Conservation (phyloP, 1,140 invertebrate genomes). For the Chionoecetes opilio region DNA sequence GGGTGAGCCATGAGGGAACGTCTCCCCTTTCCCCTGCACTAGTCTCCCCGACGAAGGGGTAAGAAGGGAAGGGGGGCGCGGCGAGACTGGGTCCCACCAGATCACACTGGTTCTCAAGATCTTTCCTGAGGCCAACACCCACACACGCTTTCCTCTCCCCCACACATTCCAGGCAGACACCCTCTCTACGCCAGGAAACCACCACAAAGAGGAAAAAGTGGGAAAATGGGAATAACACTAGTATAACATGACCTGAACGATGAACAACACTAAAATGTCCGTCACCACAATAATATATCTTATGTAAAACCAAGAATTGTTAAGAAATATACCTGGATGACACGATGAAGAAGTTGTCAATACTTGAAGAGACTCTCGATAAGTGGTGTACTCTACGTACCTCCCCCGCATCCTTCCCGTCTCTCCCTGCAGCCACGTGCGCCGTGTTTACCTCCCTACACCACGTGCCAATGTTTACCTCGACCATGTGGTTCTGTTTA, state of each 20-base stretch:
- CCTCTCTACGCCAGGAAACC: too few species aligned
- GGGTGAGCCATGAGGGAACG: too few species aligned
- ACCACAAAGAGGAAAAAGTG: too few species aligned
- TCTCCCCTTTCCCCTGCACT: too few species aligned
- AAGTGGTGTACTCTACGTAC: background rate
- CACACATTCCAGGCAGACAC: too few species aligned
- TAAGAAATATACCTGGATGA: background rate
- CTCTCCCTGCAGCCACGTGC: background rate
- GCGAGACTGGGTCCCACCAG: background rate
- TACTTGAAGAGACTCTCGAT: background rate
- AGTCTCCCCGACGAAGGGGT: too few species aligned
- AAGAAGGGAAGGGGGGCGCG: background rate
- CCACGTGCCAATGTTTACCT: conserved; percentile 16
- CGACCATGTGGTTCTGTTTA: background rate
- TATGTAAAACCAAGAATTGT: background rate
- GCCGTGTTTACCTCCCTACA: background rate
- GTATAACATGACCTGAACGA: too few species aligned
- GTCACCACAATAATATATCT: too few species aligned
- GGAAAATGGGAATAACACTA: too few species aligned
- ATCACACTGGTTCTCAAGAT: background rate
- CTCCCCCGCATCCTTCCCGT: background rate
- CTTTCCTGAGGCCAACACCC: too few species aligned
- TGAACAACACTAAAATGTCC: too few species aligned
- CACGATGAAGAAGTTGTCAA: background rate
- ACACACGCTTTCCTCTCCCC: too few species aligned